Conservation (phyloP, 2,797 vertebrate genomes). For the Chanos chanos region DNA sequence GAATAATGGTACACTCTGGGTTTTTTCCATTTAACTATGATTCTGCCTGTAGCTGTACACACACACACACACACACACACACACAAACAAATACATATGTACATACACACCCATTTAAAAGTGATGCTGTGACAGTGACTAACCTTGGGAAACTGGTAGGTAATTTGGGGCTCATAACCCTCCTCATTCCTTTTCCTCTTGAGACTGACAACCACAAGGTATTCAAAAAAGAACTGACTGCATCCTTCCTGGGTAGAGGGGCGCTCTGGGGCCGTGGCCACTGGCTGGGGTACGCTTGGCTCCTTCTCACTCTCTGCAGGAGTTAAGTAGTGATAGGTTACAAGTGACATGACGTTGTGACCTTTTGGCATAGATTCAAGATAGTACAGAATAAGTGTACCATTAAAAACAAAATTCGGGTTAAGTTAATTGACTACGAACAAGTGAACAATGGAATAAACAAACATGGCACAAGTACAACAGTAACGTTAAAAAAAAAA, state of each 20-base stretch:
- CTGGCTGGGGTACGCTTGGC: not conserved
- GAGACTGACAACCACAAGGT: constrained; percentile 78
- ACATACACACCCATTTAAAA: not conserved
- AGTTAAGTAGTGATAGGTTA: no score
- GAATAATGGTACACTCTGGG: no score
- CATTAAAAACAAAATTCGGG: no score
- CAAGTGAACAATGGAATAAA: no score
- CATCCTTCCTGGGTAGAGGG: constrained; percentile 5
- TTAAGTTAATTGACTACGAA: no score
- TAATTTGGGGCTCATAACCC: constrained; percentile 74
- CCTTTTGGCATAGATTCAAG: no score
- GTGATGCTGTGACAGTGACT: constrained; percentile 23
- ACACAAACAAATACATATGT: not conserved
- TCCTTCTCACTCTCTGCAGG: constrained; percentile 28
- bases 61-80: not conserved
- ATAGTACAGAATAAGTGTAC: no score
- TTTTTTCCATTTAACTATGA: no score
- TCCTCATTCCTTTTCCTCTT: constrained; percentile 56
- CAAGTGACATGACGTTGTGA: no score
- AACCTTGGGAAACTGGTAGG: constrained; percentile 85
- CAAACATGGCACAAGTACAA: no score
- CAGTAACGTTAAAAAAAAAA: no score
- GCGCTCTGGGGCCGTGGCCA: not conserved
- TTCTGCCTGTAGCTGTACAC: no score
- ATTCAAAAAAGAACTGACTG: constrained; percentile 76